Evolutionary conservation across 1,140 invertebrate species (phyloP), one percentile per base, ranked within the genome.

Genomic region (Nilaparvata lugens): DNA sequence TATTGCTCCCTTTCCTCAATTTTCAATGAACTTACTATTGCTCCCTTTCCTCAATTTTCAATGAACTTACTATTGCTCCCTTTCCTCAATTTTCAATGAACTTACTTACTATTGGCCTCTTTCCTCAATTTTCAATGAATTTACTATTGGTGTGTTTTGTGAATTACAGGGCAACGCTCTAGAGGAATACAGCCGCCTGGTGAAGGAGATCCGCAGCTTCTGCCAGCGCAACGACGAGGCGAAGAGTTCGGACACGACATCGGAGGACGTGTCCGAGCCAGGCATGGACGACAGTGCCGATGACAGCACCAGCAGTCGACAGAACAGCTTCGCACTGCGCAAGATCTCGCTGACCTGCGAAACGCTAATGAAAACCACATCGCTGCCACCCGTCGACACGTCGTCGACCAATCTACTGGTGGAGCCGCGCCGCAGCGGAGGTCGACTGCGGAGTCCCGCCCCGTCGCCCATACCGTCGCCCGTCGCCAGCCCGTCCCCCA

Each of bases 401-500:
- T 7, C 51, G 28, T 16, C 18, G 16, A 45, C 51, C 16, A 48
- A 48, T 55, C 42, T 53, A 31, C 48, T 56, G 45, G 24, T 68
- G 63, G 64, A 69, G 62, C 64, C 68, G 52, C 67, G 67, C 52
- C 65, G 68, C 62, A 70, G 64, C 62, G 63, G 69, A 52, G 65
- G 79, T 25, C 77, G 83, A 52, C 73, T 85, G 60, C 78, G 82
- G 60, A 85, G 83, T 56, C 84, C 85, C 45, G 81, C 81, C 53
- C 84, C 85, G 23, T 83, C 81, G 65, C 85, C 84, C 52, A 80
- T 81, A 61, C 80, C 83, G 54, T 84, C 83, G 38, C 86, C 85
- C 21, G 79, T 82, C 61, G 81, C 83, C 60, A 84, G 81, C 71
- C 84, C 85, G 21, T 76, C 81, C 58, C 69, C 70, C 1, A 70